Conservation (phyloP, 2,797 vertebrate genomes). For the Adrianichthys oophorus region DNA sequence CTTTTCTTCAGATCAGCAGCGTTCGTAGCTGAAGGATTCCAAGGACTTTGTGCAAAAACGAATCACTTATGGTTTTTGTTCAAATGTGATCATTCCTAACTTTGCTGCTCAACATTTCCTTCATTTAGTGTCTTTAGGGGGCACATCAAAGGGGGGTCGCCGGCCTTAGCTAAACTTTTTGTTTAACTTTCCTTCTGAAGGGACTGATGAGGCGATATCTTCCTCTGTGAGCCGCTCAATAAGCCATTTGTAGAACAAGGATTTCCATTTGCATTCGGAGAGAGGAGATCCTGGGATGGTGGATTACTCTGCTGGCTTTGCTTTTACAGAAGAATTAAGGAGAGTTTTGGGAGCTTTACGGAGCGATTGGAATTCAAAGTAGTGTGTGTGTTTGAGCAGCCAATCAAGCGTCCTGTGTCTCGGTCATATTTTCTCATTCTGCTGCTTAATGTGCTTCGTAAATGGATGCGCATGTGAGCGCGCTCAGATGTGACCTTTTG, state of each 20-base stretch:
- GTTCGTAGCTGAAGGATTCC: too few species aligned
- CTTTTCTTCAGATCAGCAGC: too few species aligned
- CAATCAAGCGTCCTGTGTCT: background rate
- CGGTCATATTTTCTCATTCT: background rate
- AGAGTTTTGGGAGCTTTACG: conserved; percentile 34
- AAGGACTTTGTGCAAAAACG: too few species aligned
- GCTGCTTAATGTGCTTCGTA: background rate
- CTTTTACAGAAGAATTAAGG: conserved; percentile 44
- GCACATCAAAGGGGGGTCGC: too few species aligned
- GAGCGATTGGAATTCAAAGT: conserved; percentile 31
- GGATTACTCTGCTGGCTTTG: conserved; percentile 46
- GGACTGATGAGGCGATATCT: conserved; percentile 16
- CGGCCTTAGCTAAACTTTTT: too few species aligned
- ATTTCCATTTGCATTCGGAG: conserved; percentile 51
- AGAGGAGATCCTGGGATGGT: conserved; percentile 45
- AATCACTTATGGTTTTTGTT: too few species aligned
- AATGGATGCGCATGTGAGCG: background rate
- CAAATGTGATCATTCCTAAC: too few species aligned
- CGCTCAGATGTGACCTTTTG: background rate
- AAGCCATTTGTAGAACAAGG: conserved; percentile 49
- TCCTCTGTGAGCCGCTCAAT: conserved; percentile 33
- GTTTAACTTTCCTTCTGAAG: conserved; percentile 10
- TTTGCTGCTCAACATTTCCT: too few species aligned
- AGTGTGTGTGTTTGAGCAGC: background rate
- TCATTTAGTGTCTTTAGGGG: too few species aligned